Percentiles rank a stretch among this genome's conserved stretches.
These are phyloP conservation scores for Microctenopoma steveboyesi DNA, from an alignment of 2,797 vertebrate genomes.

Conservation along the genomic window DNA sequence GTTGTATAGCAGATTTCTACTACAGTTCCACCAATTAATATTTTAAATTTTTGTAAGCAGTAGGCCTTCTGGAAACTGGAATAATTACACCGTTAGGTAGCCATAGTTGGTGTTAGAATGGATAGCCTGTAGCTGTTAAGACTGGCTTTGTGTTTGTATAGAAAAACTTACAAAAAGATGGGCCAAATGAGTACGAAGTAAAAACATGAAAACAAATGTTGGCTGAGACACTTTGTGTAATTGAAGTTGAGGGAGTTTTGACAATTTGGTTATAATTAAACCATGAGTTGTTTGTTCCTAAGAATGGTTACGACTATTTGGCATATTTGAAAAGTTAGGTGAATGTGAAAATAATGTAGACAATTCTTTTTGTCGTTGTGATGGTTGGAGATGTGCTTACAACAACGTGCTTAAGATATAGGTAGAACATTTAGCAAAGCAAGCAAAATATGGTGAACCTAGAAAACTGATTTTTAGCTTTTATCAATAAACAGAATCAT, in stretches of 20 bases:
- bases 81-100: background rate
- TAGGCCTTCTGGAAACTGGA: background rate
- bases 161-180: background rate
- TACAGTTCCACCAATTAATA: background rate
- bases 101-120: background rate
- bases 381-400: conserved; percentile 9
- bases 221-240: conserved; percentile 53
- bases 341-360: conserved; percentile 36
- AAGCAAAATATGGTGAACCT: background rate
- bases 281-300: conserved; percentile 59
- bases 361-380: conserved; percentile 7
- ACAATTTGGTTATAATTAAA: conserved; percentile 60
- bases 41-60: background rate
- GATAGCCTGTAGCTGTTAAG: background rate
- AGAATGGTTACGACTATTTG: conserved; percentile 48
- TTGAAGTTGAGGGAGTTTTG: conserved; percentile 43
- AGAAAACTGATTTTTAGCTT: background rate
- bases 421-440: conserved; percentile 1
- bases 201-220: conserved; percentile 21
- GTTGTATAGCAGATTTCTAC: background rate
- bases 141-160: background rate
- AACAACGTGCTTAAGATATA: conserved; percentile 8
- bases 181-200: background rate
- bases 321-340: conserved; percentile 40
- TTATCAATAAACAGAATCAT: background rate